A percentile compares a stretch with the other conserved stretches of the same genome.
phyloP scores from a whole-genome alignment of 2,888 invertebrate species.

The Tridacna gigas region DNA sequence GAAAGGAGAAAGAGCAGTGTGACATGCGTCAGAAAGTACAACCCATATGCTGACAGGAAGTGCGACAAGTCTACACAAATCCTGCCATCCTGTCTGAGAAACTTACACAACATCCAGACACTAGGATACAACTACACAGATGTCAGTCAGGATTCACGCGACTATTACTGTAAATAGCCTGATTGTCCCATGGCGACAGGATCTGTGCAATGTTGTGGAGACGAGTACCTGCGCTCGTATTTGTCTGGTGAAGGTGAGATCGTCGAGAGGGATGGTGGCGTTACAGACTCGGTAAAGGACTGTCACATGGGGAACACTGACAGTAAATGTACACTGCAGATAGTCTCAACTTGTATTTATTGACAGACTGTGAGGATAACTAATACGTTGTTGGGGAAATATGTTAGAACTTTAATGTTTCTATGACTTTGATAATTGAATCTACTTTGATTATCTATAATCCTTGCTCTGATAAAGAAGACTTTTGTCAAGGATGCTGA shows the following conservation, averaged over 20 bases:
- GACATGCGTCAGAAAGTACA: slow-evolving; percentile 6
- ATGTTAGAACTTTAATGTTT: slow-evolving; percentile 14
- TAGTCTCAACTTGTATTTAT: neutral
- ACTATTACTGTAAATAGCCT: neutral
- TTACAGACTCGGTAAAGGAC: neutral
- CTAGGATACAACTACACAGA: neutral
- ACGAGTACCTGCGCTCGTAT: slow-evolving; percentile 5
- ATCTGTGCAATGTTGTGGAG: neutral
- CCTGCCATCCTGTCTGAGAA: slow-evolving; percentile 16
- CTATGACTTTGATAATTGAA: slow-evolving; percentile 1
- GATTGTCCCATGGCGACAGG: neutral
- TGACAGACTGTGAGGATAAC: neutral
- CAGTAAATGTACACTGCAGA: slow-evolving; percentile 27
- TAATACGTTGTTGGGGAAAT: slow-evolving; percentile 15
- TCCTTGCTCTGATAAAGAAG: neutral
- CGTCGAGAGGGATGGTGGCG: neutral
- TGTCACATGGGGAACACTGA: slow-evolving; percentile 15
- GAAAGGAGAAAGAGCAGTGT: slow-evolving; percentile 56
- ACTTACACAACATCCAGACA: slow-evolving; percentile 10
- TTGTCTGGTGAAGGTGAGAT: neutral
- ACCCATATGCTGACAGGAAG: neutral
- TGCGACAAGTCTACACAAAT: slow-evolving; percentile 25
- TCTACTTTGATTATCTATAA: neutral
- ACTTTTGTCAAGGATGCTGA: too few species aligned
- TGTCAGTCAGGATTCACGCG: neutral